Conservation (phyloP, 2,888 invertebrate species). For the Athalia circularis region DNA sequence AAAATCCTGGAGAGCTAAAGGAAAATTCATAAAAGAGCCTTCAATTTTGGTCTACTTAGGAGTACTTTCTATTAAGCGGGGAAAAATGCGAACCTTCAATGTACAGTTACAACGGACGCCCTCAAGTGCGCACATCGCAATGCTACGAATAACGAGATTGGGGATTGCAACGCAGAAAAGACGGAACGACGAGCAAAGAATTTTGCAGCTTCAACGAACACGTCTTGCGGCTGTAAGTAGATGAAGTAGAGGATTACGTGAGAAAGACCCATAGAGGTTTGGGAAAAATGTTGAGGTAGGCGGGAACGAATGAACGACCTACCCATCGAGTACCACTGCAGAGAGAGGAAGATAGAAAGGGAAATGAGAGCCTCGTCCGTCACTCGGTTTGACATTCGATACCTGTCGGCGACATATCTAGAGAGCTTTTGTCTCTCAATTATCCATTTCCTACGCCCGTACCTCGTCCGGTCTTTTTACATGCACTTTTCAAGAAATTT, state of each 20-base stretch:
- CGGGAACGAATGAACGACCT: constrained; percentile 10
- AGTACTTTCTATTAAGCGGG: constrained; percentile 6
- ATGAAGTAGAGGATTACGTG: neutral
- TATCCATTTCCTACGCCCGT: constrained; percentile 25
- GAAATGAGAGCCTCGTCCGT: constrained; percentile 28
- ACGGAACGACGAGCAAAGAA: neutral
- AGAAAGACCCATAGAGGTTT: neutral
- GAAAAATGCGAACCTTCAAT: constrained; percentile 11
- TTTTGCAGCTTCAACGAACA: neutral
- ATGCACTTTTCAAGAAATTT: too few relatives aligned
- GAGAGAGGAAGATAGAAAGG: constrained; percentile 26
- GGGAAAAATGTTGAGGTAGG: constrained; percentile 32
- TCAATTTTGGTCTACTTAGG: constrained; percentile 24
- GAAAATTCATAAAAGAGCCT: constrained; percentile 31
- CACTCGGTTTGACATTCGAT: constrained; percentile 39
- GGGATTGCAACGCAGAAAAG: constrained; percentile 5
- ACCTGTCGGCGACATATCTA: constrained; percentile 22
- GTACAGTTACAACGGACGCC: constrained; percentile 28
- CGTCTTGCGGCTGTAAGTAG: neutral
- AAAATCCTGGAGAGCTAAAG: constrained; percentile 14
- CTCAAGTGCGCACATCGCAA: constrained; percentile 27
- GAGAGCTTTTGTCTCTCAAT: constrained; percentile 26
- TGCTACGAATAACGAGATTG: constrained; percentile 26
- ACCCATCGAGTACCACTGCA: constrained; percentile 22
- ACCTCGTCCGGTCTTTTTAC: constrained; percentile 2